A percentile compares a stretch with the other conserved stretches of the same genome.
These are phyloP conservation scores for Myotis pilosus DNA, from an alignment of 2,797 vertebrate genomes.

Conservation along the genomic window DNA sequence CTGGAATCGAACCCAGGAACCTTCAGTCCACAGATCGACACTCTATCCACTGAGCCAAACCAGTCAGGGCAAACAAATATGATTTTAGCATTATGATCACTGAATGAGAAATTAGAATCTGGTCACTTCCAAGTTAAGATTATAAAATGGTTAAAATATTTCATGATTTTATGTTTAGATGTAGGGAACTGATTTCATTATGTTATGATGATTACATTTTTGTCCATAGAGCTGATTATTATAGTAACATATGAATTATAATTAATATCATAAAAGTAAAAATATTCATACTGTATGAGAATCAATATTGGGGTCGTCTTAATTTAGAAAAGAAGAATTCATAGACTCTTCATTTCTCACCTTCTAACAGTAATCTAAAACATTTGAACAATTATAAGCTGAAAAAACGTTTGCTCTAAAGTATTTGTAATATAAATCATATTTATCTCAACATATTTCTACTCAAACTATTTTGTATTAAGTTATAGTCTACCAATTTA, in stretches of 20 bases:
- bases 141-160: conserved; percentile 22
- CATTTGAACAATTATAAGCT: background rate
- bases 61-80: background rate
- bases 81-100: background rate
- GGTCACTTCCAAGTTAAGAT: background rate
- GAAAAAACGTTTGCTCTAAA: background rate
- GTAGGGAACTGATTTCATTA: background rate
- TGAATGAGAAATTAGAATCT: background rate
- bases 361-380: background rate
- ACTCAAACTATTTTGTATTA: background rate
- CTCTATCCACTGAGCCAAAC: too few relatives aligned
- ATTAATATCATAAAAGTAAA: conserved; percentile 7
- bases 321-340: conserved; percentile 21
- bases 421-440: conserved; percentile 1
- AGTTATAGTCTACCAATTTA: conserved; percentile 23
- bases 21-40: too few relatives aligned
- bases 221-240: background rate
- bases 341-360: background rate
- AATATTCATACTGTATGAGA: background rate
- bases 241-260: background rate
- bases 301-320: background rate
- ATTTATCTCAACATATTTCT: conserved; percentile 42
- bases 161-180: background rate
- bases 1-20: too few relatives aligned
- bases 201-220: background rate